A percentile compares a stretch with the other conserved stretches of the same genome.
Evolutionary conservation across 2,888 invertebrate genomes (phyloP).

Genomic region (Troglohyphantes excavatus): DNA sequence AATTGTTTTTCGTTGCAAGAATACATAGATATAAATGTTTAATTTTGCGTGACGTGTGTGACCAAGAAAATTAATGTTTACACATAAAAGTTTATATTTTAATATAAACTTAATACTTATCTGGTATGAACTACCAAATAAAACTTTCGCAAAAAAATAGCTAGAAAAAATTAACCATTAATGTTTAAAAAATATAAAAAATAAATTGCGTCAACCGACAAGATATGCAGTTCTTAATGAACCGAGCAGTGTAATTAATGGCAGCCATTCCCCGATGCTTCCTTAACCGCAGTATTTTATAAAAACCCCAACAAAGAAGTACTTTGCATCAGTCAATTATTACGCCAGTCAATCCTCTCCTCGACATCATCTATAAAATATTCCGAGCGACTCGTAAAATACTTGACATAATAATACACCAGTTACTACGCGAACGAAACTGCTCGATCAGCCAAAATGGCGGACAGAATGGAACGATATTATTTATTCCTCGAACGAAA

Average conservation of each 20-base stretch:
- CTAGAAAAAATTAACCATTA: too few species aligned
- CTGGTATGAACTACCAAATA: too few species aligned
- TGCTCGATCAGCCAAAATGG: background rate
- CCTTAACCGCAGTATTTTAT: background rate
- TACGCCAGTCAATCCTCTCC: conserved; percentile 2
- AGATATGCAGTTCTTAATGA: background rate
- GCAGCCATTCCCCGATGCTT: too few species aligned
- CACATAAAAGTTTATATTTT: too few species aligned
- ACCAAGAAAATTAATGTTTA: too few species aligned
- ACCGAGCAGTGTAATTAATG: background rate
- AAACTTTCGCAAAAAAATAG: too few species aligned
- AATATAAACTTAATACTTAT: too few species aligned
- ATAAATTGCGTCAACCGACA: background rate
- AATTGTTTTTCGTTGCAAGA: too few species aligned
- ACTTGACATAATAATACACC: conserved; percentile 39
- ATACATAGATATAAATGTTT: too few species aligned
- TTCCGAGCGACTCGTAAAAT: conserved; percentile 9
- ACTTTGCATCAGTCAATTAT: conserved; percentile 20
- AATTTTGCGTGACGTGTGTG: too few species aligned
- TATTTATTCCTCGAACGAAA: conserved; percentile 37
- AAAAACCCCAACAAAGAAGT: conserved; percentile 8
- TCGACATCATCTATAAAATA: background rate
- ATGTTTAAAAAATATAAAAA: too few species aligned
- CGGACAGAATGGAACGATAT: too few species aligned
- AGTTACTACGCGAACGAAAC: background rate